Conservation (phyloP, 2,888 invertebrate genomes). For the Drosophila limbata region DNA sequence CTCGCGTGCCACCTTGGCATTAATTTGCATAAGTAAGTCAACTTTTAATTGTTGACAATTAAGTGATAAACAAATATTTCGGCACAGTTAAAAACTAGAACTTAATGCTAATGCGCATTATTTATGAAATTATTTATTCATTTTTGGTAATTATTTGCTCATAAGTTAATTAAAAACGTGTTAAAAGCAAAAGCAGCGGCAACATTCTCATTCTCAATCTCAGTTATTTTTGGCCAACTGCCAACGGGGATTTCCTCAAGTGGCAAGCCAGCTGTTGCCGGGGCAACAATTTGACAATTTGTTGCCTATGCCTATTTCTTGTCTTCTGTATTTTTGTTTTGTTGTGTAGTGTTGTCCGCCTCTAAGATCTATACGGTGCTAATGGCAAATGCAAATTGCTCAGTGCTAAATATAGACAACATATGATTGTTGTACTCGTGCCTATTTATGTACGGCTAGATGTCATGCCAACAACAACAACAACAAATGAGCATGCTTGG, state of each 20-base stretch:
- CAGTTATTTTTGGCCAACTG: constrained; percentile 50
- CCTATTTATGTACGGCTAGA: constrained; percentile 17
- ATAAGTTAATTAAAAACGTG: constrained; percentile 68
- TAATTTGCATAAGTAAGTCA: constrained; percentile 42
- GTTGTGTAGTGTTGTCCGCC: constrained; percentile 18
- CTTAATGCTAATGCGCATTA: constrained; percentile 29
- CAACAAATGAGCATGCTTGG: constrained; percentile 16
- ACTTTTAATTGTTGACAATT: constrained; percentile 25
- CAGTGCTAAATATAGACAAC: constrained; percentile 54
- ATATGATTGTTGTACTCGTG: constrained; percentile 16
- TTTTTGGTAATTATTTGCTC: constrained; percentile 47
- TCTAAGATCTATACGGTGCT: constrained; percentile 9
- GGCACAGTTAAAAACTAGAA: constrained; percentile 28
- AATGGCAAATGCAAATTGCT: constrained; percentile 52
- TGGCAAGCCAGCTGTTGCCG: constrained; percentile 51
- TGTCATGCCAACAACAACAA: constrained; percentile 24
- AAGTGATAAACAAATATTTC: constrained; percentile 32
- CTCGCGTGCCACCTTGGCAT: constrained; percentile 50
- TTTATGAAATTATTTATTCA: constrained; percentile 30
- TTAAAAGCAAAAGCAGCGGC: constrained; percentile 28
- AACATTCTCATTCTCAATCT: constrained; percentile 12
- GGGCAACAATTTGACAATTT: constrained; percentile 30
- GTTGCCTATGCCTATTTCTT: constrained; percentile 2
- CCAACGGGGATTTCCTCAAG: constrained; percentile 74
- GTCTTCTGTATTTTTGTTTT: background rate